Conservation (phyloP, 2,113 vertebrate species). For the Atractosteus spatula region DNA sequence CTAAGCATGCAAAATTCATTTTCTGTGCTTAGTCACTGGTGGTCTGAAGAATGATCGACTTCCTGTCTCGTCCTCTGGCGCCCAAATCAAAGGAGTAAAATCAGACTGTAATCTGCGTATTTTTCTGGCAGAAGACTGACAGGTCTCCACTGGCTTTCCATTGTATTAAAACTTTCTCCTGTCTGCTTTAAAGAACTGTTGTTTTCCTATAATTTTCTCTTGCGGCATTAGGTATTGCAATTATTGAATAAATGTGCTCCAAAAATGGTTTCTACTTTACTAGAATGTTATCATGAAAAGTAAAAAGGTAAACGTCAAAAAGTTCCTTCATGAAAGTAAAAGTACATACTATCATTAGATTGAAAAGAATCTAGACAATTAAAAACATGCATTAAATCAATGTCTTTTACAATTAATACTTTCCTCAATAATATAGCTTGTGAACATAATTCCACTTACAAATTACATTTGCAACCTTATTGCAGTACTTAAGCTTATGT, state of each 20-base stretch:
- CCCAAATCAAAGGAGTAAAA: conserved; percentile 72
- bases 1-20: conserved; percentile 64
- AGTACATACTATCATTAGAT: no score
- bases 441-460: no score
- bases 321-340: no score
- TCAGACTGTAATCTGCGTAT: conserved; percentile 64
- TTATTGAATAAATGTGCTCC: conserved; percentile 2
- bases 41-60: conserved; percentile 68
- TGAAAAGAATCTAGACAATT: no score
- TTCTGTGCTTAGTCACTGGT: conserved; percentile 63
- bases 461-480: no score
- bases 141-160: conserved; percentile 35
- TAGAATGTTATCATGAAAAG: no score
- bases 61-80: conserved; percentile 68
- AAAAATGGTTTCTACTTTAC: no score
- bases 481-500: no score
- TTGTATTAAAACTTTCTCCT: conserved; percentile 25
- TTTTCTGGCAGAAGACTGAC: conserved; percentile 56
- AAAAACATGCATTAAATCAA: no score
- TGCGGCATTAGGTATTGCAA: conserved; percentile 44
- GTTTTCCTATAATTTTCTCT: conserved; percentile 32
- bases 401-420: no score
- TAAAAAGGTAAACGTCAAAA: no score
- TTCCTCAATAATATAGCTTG: no score
- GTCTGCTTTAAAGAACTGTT: conserved; percentile 8